Percentiles rank a stretch among this genome's conserved stretches.
phyloP scores from a whole-genome alignment of 1,140 invertebrate species.

The Eciton burchellii region DNA sequence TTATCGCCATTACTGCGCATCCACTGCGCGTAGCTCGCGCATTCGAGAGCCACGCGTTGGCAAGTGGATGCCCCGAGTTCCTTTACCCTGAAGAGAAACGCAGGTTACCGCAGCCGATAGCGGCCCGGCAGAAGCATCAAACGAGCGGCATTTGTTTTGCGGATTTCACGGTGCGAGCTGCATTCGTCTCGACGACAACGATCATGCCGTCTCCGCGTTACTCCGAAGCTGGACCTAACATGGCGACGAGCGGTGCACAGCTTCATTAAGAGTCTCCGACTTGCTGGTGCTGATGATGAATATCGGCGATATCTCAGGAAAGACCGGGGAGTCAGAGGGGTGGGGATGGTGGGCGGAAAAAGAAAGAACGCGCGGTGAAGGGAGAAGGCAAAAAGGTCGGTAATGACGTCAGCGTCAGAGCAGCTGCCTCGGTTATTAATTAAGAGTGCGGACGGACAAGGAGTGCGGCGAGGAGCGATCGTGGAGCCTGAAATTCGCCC shows the following conservation, averaged over 20 bases:
- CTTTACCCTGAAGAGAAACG: conserved; percentile 56
- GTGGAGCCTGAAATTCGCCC: conserved; percentile 77
- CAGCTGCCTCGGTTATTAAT: conserved; percentile 84
- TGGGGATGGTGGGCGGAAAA: conserved; percentile 24
- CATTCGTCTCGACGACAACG: conserved; percentile 64
- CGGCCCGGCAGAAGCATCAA: conserved; percentile 57
- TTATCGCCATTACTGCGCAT: conserved; percentile 72
- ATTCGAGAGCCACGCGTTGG: conserved; percentile 69
- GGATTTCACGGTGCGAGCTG: conserved; percentile 67
- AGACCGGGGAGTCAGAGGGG: conserved; percentile 60
- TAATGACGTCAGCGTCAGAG: conserved; percentile 81
- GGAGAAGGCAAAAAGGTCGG: conserved; percentile 75
- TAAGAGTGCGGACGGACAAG: conserved; percentile 80
- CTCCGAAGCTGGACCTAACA: conserved; percentile 54
- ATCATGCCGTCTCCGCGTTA: conserved; percentile 66
- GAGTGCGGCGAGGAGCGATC: conserved; percentile 65
- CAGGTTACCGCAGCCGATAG: conserved; percentile 57
- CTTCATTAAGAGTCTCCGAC: conserved; percentile 78
- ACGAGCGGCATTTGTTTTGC: conserved; percentile 72
- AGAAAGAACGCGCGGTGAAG: conserved; percentile 34
- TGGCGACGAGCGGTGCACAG: conserved; percentile 67
- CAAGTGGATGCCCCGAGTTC: conserved; percentile 51
- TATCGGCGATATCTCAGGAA: conserved; percentile 79
- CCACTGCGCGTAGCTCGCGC: conserved; percentile 52
- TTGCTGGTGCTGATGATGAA: conserved; percentile 82